Percentiles rank a stretch among this genome's conserved stretches.
These are phyloP conservation scores for Leucania comma DNA, from an alignment of 2,888 invertebrate genomes.

Conservation along the genomic window DNA sequence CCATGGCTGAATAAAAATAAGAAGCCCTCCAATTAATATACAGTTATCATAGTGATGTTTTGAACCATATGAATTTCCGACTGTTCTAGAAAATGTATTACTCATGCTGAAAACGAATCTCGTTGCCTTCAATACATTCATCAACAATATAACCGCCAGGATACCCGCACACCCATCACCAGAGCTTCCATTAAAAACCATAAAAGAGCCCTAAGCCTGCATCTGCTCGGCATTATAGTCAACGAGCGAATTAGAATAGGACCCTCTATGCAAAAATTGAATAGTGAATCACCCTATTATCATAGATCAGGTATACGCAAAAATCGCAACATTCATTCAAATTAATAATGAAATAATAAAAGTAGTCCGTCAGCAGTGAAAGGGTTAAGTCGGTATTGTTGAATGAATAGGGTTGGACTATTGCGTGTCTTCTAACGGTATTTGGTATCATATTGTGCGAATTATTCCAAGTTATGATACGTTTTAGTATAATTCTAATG, in stretches of 20 bases:
- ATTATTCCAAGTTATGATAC: slow-evolving; percentile 55
- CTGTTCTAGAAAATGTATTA: neutral
- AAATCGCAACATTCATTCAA: slow-evolving; percentile 90
- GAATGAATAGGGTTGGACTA: slow-evolving; percentile 61
- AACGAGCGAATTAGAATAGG: slow-evolving; percentile 75
- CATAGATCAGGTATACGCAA: slow-evolving; percentile 87
- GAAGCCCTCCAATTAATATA: too few relatives aligned
- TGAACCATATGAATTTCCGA: too few relatives aligned
- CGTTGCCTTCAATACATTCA: neutral
- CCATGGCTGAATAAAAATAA: too few relatives aligned
- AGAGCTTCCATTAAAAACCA: slow-evolving; percentile 56
- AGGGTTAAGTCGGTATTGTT: slow-evolving; percentile 82
- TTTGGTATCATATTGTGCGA: slow-evolving; percentile 59
- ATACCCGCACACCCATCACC: slow-evolving; percentile 29
- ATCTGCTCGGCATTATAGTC: slow-evolving; percentile 75
- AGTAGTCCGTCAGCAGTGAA: slow-evolving; percentile 79
- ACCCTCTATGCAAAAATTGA: slow-evolving; percentile 89
- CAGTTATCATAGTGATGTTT: too few relatives aligned
- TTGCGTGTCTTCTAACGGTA: slow-evolving; percentile 62
- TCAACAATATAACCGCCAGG: slow-evolving; percentile 7
- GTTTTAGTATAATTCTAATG: slow-evolving; percentile 36
- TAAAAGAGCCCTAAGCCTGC: slow-evolving; percentile 60
- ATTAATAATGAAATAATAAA: slow-evolving; percentile 87
- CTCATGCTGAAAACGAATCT: neutral
- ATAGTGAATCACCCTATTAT: slow-evolving; percentile 83